A percentile compares a stretch with the other conserved stretches of the same genome.
phyloP scores from a whole-genome alignment of 2,797 vertebrate species.

The Sebastiscus tertius region DNA sequence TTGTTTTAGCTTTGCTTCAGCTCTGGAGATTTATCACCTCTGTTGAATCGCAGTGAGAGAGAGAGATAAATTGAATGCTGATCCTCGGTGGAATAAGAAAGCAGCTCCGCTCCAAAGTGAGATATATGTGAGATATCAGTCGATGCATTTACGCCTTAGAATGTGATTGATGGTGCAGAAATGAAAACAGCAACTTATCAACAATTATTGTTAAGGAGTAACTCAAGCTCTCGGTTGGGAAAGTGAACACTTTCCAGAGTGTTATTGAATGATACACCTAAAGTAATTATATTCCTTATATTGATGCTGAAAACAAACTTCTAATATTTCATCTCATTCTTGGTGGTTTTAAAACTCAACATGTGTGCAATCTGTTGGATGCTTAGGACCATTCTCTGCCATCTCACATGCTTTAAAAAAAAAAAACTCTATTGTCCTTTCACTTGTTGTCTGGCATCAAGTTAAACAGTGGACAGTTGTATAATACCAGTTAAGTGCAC shows the following conservation, averaged over 20 bases:
- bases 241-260: not conserved
- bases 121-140: constrained; percentile 60
- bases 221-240: not conserved
- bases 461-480: constrained; percentile 8
- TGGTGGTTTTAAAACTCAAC: not conserved
- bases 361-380: not conserved
- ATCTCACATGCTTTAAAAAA: not conserved
- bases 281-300: not conserved
- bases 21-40: constrained; percentile 67
- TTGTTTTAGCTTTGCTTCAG: constrained; percentile 62
- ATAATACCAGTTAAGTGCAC: constrained; percentile 23
- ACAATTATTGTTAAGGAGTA: constrained; percentile 27
- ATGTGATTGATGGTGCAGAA: constrained; percentile 48
- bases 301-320: not conserved
- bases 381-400: not conserved
- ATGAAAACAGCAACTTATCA: constrained; percentile 56
- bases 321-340: not conserved
- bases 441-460: not conserved
- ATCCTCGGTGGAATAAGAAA: constrained; percentile 62
- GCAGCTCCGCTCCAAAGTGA: constrained; percentile 52
- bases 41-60: constrained; percentile 30
- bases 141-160: constrained; percentile 20
- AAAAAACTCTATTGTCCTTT: not conserved
- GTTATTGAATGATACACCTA: not conserved
- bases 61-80: constrained; percentile 61